Percentiles rank a stretch among this genome's conserved stretches.
Evolutionary conservation across 2,888 invertebrate species (phyloP).

Genomic region (Pheosia gnoma): DNA sequence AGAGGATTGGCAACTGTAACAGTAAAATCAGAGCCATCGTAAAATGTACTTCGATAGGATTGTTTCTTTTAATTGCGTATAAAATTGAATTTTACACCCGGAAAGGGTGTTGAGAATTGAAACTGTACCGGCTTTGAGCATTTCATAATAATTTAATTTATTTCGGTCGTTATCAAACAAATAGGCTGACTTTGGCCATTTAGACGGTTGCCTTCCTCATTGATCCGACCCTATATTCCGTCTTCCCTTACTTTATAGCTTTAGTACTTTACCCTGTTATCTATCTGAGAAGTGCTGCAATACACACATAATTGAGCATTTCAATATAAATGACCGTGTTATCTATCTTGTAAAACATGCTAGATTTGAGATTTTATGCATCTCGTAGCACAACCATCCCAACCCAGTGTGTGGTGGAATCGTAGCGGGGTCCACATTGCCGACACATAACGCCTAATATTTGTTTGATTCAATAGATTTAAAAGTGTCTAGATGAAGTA

Average conservation of each 20-base stretch:
- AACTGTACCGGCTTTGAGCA: constrained; percentile 30
- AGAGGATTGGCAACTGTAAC: constrained; percentile 51
- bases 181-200: constrained; percentile 31
- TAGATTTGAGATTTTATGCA: constrained; percentile 66
- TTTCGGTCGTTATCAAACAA: constrained; percentile 29
- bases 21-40: constrained; percentile 43
- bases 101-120: constrained; percentile 26
- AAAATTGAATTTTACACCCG: constrained; percentile 35
- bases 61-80: constrained; percentile 39
- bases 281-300: constrained; percentile 69
- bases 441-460: constrained; percentile 60
- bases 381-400: constrained; percentile 62
- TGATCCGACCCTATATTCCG: constrained; percentile 65
- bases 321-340: constrained; percentile 58
- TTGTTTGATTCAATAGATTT: constrained; percentile 67
- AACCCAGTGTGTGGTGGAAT: constrained; percentile 41
- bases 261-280: constrained; percentile 76
- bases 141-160: constrained; percentile 41
- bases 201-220: constrained; percentile 47
- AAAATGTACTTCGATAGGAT: constrained; percentile 16
- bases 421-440: constrained; percentile 34
- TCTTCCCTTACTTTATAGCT: constrained; percentile 79
- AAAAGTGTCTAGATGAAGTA: constrained; percentile 69
- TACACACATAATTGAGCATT: constrained; percentile 58
- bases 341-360: constrained; percentile 60